These are phyloP conservation scores for Sarcophaga variegata DNA, from an alignment of 2,888 invertebrate genomes.

Conservation along the genomic window DNA sequence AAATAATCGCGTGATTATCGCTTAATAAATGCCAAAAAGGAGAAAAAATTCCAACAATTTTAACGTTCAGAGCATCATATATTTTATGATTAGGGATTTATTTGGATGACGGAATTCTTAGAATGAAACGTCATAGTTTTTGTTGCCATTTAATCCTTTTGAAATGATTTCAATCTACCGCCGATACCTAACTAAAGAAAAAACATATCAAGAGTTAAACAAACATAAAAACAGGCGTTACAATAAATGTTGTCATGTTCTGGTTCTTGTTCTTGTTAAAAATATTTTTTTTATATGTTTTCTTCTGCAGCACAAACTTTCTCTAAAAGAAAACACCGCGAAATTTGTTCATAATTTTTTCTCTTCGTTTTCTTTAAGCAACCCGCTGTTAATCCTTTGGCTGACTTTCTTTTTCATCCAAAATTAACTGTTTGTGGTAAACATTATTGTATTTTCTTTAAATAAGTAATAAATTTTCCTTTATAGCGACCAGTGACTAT, in stretches of 20 bases:
- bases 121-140: conserved; percentile 59
- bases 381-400: conserved; percentile 62
- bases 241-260: conserved; percentile 57
- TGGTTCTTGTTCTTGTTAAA: not conserved
- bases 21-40: conserved; percentile 60
- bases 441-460: conserved; percentile 22
- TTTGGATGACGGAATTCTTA: conserved; percentile 39
- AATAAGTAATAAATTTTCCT: conserved; percentile 64
- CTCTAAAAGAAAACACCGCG: conserved; percentile 41
- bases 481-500: conserved; percentile 3
- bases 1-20: conserved; percentile 69
- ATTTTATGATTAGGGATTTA: conserved; percentile 31
- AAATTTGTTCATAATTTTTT: conserved; percentile 33
- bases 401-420: conserved; percentile 18
- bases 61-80: not conserved
- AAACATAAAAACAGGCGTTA: conserved; percentile 47
- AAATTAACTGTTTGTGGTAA: not conserved
- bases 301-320: conserved; percentile 24
- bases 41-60: conserved; percentile 35
- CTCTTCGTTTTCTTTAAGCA: conserved; percentile 33
- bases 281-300: not conserved
- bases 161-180: conserved; percentile 52
- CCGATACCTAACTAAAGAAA: conserved; percentile 12
- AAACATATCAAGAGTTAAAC: conserved; percentile 4
- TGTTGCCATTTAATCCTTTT: conserved; percentile 43